Evolutionary conservation across 2,797 vertebrate species (phyloP).

Genomic region (Eospalax fontanierii): DNA sequence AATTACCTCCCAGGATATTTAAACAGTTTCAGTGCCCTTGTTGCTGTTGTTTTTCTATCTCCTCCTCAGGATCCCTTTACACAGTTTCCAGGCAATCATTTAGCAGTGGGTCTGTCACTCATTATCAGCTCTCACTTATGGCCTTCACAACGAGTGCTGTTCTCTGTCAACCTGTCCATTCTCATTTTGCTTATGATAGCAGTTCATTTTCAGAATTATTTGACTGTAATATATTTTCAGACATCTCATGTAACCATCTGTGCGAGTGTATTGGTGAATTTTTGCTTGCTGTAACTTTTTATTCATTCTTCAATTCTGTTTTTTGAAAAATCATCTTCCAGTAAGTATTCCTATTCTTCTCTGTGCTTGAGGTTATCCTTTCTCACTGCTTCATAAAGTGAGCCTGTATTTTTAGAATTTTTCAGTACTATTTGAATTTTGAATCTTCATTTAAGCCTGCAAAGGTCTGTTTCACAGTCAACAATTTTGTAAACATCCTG

Average conservation of each 20-base stretch:
- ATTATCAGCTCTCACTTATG: neutral
- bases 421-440: neutral
- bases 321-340: neutral
- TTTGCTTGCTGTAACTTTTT: neutral
- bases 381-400: neutral
- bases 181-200: neutral
- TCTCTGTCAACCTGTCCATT: neutral
- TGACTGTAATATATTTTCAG: neutral
- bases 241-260: neutral
- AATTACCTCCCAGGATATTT: neutral
- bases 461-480: neutral
- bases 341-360: neutral
- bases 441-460: neutral
- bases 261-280: neutral
- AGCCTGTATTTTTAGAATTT: neutral
- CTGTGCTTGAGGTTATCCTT: neutral
- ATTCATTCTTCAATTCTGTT: conserved; percentile 17
- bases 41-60: neutral
- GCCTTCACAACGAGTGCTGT: neutral
- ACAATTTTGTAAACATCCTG: neutral
- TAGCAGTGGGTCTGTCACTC: neutral
- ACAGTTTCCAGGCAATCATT: neutral
- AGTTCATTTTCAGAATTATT: neutral
- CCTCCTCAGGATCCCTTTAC: rapidly evolving
- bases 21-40: neutral